A percentile compares a stretch with the other conserved stretches of the same genome.
Conservation (phyloP, 1,140 invertebrate genomes). For the Halesus radiatus region DNA sequence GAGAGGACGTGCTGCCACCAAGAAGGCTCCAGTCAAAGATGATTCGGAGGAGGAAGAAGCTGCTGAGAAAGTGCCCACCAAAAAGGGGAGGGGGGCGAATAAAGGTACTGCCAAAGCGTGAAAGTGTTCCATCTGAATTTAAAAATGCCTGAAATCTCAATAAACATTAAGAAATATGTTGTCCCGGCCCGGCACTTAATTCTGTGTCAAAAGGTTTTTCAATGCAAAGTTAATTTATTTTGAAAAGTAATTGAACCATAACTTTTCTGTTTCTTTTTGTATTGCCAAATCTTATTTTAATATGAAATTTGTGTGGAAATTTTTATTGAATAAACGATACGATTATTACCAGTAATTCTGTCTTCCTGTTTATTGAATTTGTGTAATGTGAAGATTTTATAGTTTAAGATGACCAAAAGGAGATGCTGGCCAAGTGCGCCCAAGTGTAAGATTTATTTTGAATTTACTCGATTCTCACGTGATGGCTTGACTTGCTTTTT, state of each 20-base stretch:
- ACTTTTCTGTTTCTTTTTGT: conserved; percentile 28
- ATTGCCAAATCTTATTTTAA: conserved; percentile 22
- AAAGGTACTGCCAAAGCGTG: conserved; percentile 44
- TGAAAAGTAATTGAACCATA: neutral
- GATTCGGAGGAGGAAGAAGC: conserved; percentile 20
- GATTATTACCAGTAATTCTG: conserved; percentile 31
- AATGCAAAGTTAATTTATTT: conserved; percentile 4
- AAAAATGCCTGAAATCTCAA: neutral
- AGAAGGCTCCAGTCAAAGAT: conserved; percentile 37
- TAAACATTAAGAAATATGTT: neutral
- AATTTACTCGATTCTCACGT: too few species aligned
- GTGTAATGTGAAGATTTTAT: conserved; percentile 11
- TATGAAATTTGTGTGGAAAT: conserved; percentile 33
- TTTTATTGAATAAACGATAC: conserved; percentile 39
- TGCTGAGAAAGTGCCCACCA: conserved; percentile 30
- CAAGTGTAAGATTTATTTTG: too few species aligned
- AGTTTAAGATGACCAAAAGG: neutral
- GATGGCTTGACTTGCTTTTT: too few species aligned
- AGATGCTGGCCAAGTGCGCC: too few species aligned
- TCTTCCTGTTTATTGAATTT: conserved; percentile 23
- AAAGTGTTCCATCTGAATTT: neutral
- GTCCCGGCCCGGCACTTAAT: neutral
- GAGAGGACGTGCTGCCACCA: conserved; percentile 31
- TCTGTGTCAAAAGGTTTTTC: conserved; percentile 14
- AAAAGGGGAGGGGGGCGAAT: conserved; percentile 37